Percentiles rank a stretch among this genome's conserved stretches.
These are phyloP conservation scores for Stichopus chloronotus DNA, from an alignment of 35 echinoderm and acorn worm genomes.

Conservation along the genomic window DNA sequence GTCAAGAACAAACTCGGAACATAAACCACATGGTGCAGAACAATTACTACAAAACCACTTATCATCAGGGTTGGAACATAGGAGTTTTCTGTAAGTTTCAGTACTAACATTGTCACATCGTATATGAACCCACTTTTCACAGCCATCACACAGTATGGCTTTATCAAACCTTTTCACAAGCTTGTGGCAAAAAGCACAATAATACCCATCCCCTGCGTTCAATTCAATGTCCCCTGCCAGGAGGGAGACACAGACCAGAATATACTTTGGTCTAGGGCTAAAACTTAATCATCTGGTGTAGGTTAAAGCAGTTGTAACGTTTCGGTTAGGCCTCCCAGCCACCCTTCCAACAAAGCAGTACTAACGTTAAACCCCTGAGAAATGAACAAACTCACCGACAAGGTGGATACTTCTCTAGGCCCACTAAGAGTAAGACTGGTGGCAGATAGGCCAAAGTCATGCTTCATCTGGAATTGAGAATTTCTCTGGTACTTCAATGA, in stretches of 20 bases:
- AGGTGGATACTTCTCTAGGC: neutral
- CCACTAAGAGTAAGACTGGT: neutral
- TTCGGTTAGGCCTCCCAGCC: neutral
- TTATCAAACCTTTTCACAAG: too few species aligned
- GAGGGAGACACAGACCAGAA: neutral
- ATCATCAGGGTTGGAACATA: neutral
- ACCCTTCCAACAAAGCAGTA: neutral
- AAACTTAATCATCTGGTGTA: neutral
- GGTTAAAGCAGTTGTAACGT: neutral
- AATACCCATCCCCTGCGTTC: too few species aligned
- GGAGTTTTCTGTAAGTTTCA: too few species aligned
- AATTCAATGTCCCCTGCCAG: neutral
- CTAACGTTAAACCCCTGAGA: neutral
- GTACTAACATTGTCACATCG: neutral
- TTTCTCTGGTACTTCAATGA: neutral
- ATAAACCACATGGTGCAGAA: too few species aligned
- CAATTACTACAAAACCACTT: conserved; percentile 15
- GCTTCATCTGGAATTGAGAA: neutral
- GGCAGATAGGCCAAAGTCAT: neutral
- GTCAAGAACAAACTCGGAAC: too few species aligned
- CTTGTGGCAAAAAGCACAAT: too few species aligned
- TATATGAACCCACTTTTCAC: too few species aligned
- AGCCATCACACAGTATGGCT: too few species aligned
- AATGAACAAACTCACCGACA: too few species aligned
- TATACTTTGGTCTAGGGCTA: neutral